Evolutionary conservation across 2,113 vertebrate species (phyloP), one percentile per base, ranked within the genome.

Genomic region (Saccopteryx leptura): DNA sequence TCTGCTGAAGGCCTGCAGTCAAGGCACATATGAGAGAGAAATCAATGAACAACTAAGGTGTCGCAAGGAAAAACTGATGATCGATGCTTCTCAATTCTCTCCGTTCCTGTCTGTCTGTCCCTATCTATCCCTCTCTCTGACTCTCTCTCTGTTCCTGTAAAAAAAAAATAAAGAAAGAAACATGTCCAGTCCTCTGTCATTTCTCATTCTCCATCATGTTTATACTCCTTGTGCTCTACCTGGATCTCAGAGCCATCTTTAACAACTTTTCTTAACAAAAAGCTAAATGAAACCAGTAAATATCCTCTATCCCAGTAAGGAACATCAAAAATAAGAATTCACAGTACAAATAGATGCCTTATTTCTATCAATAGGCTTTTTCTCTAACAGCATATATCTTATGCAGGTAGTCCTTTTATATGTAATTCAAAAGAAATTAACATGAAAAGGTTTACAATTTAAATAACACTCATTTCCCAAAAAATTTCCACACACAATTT

Each of bases 231-330:
- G 28, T 93, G 26, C 23, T 87, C 28, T 61, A 52, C 84, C 52
- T 83, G 14, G n/a, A 28, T 3, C 14, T 90, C 50, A 85, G 50
- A 88, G 31, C 15, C 31, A 88, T 75, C 31, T 93, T 21, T 80
- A 95, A 33, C 61, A 84, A 90, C 17, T 88, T n/a, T 76, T 93
- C 65, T 83, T 84, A 90, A 90, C 56, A 92, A 88, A 82, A 80
- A 86, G 33, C 21, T 60, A 91, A 94, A 89, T 33, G n/a, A 89
- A 96, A 71, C 7, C 48, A 93, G 46, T 88, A 66, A 95, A 76
- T 28, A 82, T 10, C 18, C 68, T 93, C 24, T 81, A 87, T 83
- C 4, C 56, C 5, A 85, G 33, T 52, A 88, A 78, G 76, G 14
- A 81, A 81, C 19, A 86, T 54, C 54, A 92, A 39, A 91, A 91